phyloP scores from a whole-genome alignment of 92 coral and sea anemone genomes.

The Muricea muricata region DNA sequence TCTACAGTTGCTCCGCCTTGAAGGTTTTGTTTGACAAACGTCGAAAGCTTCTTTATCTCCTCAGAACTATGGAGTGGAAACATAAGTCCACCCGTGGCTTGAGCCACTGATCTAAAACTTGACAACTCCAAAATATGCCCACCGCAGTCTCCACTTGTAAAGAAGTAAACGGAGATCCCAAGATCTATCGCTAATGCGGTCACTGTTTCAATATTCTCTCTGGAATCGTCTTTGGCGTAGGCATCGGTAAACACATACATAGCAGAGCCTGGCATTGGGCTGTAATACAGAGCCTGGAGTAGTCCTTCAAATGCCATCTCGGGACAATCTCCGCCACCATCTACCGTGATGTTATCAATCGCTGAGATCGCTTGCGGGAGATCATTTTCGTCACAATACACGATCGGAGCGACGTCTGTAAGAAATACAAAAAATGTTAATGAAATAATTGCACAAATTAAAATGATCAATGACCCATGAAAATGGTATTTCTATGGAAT shows the following conservation, averaged over 20 bases:
- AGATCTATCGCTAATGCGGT: constrained; percentile 36
- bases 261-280: constrained; percentile 84
- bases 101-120: constrained; percentile 15
- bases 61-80: constrained; percentile 18
- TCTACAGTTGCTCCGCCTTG: constrained; percentile 6
- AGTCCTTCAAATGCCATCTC: constrained; percentile 79
- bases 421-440: not conserved
- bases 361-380: constrained; percentile 66
- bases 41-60: constrained; percentile 17
- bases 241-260: constrained; percentile 96
- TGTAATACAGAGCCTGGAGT: constrained; percentile 65
- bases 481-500: too few species aligned
- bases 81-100: constrained; percentile 34
- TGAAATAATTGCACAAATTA: too few species aligned
- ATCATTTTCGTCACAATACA: constrained; percentile 52
- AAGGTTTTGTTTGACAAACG: constrained; percentile 26
- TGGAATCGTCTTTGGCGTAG: constrained; percentile 78
- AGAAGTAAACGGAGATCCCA: constrained; percentile 78
- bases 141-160: constrained; percentile 70
- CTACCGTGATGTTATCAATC: constrained; percentile 63
- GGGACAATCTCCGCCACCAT: constrained; percentile 87
- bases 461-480: too few species aligned
- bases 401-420: constrained; percentile 49
- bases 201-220: constrained; percentile 50
- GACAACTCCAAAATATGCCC: constrained; percentile 24